Conservation (phyloP, 2,797 vertebrate species). For the Anguilla marmorata region DNA sequence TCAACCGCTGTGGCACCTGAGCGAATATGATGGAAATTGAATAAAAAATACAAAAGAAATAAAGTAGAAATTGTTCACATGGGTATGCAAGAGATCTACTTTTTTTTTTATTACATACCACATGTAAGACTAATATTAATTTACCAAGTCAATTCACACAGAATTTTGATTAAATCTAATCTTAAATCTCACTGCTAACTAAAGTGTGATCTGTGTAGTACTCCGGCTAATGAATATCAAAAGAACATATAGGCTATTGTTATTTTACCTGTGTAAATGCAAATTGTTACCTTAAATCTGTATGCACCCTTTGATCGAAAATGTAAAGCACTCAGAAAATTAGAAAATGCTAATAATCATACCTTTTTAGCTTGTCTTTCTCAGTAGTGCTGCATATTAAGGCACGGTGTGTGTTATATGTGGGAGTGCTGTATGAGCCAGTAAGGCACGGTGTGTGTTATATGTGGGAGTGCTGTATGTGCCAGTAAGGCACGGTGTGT, state of each 20-base stretch:
- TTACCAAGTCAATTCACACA: not conserved
- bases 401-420: slow-evolving; percentile 48
- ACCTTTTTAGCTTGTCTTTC: not conserved
- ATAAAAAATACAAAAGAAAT: not conserved
- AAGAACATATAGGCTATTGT: not conserved
- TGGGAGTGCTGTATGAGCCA: slow-evolving; percentile 67
- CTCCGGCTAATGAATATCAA: not conserved
- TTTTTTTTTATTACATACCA: not conserved
- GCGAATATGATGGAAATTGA: not conserved
- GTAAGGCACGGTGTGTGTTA: slow-evolving; percentile 64
- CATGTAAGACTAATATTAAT: not conserved
- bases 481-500: slow-evolving; percentile 64
- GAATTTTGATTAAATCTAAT: not conserved
- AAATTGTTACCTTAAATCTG: not conserved
- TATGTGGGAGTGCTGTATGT: slow-evolving; percentile 68
- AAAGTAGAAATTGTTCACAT: not conserved
- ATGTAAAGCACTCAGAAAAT: not conserved
- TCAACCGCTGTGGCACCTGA: not conserved
- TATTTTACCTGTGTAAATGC: not conserved
- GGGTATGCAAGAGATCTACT: not conserved
- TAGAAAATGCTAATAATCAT: not conserved
- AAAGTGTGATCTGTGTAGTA: not conserved
- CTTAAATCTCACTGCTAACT: not conserved
- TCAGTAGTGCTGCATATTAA: not conserved
- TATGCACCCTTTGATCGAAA: not conserved